Conservation (phyloP, 1,140 invertebrate species). For the Cyclargus thomasi region DNA sequence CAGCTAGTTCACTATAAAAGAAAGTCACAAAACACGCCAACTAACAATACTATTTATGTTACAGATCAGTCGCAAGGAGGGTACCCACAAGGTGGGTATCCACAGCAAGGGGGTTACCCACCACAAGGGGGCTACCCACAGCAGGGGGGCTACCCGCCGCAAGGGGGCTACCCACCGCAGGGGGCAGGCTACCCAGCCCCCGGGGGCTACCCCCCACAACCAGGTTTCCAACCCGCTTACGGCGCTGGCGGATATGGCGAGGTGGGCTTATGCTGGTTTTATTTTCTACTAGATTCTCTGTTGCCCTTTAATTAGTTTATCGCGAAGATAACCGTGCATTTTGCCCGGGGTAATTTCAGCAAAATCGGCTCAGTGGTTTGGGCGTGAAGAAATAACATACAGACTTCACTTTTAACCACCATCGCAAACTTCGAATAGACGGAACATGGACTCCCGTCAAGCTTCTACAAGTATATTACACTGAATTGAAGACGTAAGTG, state of each 20-base stretch:
- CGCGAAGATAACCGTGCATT: too few relatives aligned
- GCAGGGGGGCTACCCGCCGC: slow-evolving; percentile 67
- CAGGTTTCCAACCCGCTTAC: slow-evolving; percentile 55
- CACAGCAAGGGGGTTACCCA: slow-evolving; percentile 1
- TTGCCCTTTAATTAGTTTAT: too few relatives aligned
- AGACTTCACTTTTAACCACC: too few relatives aligned
- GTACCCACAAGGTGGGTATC: slow-evolving; percentile 16
- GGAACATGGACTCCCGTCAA: too few relatives aligned
- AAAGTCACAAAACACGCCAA: neutral
- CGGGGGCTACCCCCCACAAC: slow-evolving; percentile 58
- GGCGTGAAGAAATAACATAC: too few relatives aligned
- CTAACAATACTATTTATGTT: slow-evolving; percentile 11
- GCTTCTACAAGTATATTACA: too few relatives aligned
- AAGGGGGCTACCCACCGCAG: slow-evolving; percentile 55
- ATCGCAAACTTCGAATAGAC: too few relatives aligned
- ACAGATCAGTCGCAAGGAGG: slow-evolving; percentile 29
- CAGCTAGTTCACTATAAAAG: neutral
- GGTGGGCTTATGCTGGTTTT: slow-evolving; percentile 26
- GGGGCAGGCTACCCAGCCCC: slow-evolving; percentile 52
- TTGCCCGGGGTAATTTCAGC: too few relatives aligned
- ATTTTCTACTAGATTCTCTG: too few relatives aligned
- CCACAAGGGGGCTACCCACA: slow-evolving; percentile 54
- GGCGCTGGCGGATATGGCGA: slow-evolving; percentile 51
- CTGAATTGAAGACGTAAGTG: too few relatives aligned
- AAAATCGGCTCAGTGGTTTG: too few relatives aligned